A percentile compares a stretch with the other conserved stretches of the same genome.
phyloP scores from a whole-genome alignment of 2,113 vertebrate species.

The Rhagologus leucostigma region DNA sequence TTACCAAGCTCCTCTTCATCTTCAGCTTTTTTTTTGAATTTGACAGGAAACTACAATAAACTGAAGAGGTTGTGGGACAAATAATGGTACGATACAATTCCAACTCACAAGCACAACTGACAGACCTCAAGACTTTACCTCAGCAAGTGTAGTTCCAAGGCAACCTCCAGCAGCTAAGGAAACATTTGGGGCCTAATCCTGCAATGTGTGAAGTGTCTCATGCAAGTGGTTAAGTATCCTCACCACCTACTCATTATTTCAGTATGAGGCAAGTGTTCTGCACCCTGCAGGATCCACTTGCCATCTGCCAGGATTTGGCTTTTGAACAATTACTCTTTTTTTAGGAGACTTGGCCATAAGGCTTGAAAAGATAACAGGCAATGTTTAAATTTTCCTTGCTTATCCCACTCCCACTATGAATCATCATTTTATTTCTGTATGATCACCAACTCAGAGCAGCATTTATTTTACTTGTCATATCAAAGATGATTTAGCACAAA shows the following conservation, averaged over 20 bases:
- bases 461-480: not conserved
- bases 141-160: not conserved
- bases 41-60: not conserved
- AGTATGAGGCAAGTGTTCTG: not conserved
- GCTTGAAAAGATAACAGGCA: not conserved
- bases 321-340: not conserved
- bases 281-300: not conserved
- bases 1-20: not conserved
- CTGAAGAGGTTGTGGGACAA: not conserved
- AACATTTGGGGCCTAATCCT: not conserved
- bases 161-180: not conserved
- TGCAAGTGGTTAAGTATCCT: not conserved
- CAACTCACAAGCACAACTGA: not conserved
- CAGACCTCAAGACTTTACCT: not conserved
- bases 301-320: not conserved
- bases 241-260: not conserved
- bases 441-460: not conserved
- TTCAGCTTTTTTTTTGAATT: not conserved
- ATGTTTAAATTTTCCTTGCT: not conserved
- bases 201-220: not conserved
- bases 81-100: not conserved
- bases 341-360: not conserved
- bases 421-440: constrained; percentile 26
- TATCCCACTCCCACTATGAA: not conserved
- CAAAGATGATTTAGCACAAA: not conserved